Percentiles rank a stretch among this genome's conserved stretches.
phyloP scores from a whole-genome alignment of 2,888 invertebrate genomes.

The Cremastinae sp. region DNA sequence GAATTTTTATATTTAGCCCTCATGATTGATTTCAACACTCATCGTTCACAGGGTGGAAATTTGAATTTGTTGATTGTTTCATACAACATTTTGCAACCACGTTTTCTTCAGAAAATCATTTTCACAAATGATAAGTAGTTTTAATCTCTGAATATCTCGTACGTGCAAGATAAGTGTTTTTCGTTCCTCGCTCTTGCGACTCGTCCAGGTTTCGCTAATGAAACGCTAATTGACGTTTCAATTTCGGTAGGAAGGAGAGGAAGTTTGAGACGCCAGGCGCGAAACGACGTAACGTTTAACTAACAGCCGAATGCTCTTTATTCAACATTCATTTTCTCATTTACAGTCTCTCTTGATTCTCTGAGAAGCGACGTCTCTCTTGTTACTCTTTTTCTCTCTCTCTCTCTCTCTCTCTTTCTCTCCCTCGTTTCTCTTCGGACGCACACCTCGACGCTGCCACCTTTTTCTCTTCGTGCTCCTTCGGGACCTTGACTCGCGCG shows the following conservation, averaged over 20 bases:
- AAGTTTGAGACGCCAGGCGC: conserved; percentile 8
- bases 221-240: conserved; percentile 70
- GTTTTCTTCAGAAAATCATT: not conserved
- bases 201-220: conserved; percentile 62
- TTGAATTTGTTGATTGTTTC: too few relatives aligned
- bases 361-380: not conserved
- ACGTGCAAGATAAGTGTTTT: not conserved
- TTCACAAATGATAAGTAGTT: not conserved
- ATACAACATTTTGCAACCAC: not conserved
- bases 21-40: too few relatives aligned
- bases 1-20: too few relatives aligned
- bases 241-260: conserved; percentile 23
- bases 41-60: too few relatives aligned
- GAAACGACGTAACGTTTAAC: conserved; percentile 50
- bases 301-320: conserved; percentile 49
- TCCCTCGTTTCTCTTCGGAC: conserved; percentile 23
- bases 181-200: conserved; percentile 14
- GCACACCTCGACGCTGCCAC: conserved; percentile 6
- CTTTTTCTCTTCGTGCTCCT: conserved; percentile 38
- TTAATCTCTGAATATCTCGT: not conserved
- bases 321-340: conserved; percentile 37
- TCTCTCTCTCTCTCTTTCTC: conserved; percentile 26
- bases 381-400: conserved; percentile 23
- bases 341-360: conserved; percentile 6
- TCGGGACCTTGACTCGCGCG: conserved; percentile 62